Evolutionary conservation across 2,797 vertebrate species (phyloP), one percentile per base, ranked within the genome.

Genomic region (Buphagus erythrorhynchus): DNA sequence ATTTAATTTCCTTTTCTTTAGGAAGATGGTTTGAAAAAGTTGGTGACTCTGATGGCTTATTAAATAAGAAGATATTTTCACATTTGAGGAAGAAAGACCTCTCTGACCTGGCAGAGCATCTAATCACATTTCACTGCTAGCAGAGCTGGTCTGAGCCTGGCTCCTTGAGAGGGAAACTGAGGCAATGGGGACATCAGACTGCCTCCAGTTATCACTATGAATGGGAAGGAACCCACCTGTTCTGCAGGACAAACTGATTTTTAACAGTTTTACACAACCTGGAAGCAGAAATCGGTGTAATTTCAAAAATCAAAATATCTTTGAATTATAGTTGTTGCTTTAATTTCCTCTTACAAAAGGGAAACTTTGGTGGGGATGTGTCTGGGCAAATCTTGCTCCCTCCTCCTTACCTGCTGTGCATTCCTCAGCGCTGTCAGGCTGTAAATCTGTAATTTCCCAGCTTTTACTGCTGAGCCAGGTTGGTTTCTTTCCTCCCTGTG

Each of bases 301-400:
- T 26, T 19, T 46, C 45, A 35, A 28, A 80, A 86, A 88, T 28
- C 10, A 61, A 68, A 68, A 13, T 31, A 11, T 6, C 29, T 40
- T 16, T 3, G 3, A 63, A 63, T 25, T 13, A 0, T 7, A 59
- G 66, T 0, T 1, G 4, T 7, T 62, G 28, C 4, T 62, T 84
- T 72, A 40, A 54, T 58, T 75, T 55, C 51, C 16, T 72, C 49
- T 81, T 36, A 15, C 2, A 3, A 24, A 68, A 58, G 14, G 22
- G 9, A 63, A 79, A 12, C 6, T 13, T 35, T 0, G 2, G 13
- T 6, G 6, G 22, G 61, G 77, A 14, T 2, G 4, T 8, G 26
- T n/a, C 73, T 28, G 51, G 35, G 24, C 8, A 54, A 48, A 35
- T 36, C 54, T 8, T 2, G 0, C 21, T 62, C 3, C 0, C 11